Base-by-base conservation (phyloP, 2,113 vertebrate genomes). In the Pungitius pungitius region DNA sequence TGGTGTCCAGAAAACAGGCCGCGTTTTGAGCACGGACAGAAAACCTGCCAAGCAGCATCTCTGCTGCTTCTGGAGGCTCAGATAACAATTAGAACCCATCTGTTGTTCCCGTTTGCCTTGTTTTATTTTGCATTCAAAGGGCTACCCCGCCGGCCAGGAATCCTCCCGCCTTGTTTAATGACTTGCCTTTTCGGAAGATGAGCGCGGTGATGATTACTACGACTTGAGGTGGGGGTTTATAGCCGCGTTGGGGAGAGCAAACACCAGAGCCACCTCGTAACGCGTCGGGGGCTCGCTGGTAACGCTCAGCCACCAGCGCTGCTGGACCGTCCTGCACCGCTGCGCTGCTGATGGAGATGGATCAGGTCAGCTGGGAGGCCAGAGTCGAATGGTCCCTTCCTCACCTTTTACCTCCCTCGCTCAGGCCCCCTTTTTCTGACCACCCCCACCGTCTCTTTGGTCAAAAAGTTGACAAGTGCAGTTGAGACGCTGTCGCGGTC, bases 31-130 rank as follows among this genome's bases (percentile, higher is more conserved):
- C 77, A 62, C 62, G 30, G 64, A 85, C 66, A 57, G 64, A 86
- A 69, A 83, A 71, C 39, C 86, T 87, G 88, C 82, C 91, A 86
- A 77, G 35, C 51, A 83, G 60, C 73, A 78, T 87, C 79, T 77
- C 60, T 52, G 49, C 55, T 54, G 61, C 56, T 71, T 78, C 65
- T 71, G 39, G 69, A 73, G 61, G 70, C 81, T 39, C 73, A 83
- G 35, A 73, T 65, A 49, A 39, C 83, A 76, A 78, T 77, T 78
- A 73, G 62, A 79, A 81, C 52, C 81, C 73, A 79, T 84, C 83
- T 84, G 80, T 58, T 86, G 42, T 54, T n/a, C n/a, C 49, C 30
- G 24, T 59, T 64, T 77, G 45, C 51, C 61, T 51, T 61, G 11
- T 57, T 77, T 70, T 68, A 20, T 68, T 15, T 75, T 11, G 59